Conservation (phyloP, 2,888 invertebrate genomes). For the Drosophila heteroneura region DNA sequence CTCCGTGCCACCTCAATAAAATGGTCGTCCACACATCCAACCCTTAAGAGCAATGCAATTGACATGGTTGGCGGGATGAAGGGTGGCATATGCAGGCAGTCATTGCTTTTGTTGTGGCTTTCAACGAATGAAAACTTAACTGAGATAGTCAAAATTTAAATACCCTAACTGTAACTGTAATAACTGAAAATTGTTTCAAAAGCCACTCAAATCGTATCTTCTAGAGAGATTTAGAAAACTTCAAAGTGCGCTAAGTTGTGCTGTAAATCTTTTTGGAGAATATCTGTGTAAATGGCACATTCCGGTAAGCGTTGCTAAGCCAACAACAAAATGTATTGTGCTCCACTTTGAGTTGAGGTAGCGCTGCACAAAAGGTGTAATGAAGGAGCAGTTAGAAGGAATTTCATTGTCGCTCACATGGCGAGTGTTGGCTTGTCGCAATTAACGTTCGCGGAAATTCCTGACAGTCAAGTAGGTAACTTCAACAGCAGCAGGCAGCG, state of each 20-base stretch:
- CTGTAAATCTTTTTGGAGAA: background rate
- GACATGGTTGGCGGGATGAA: background rate
- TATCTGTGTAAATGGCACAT: background rate
- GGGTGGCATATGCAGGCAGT: slow-evolving; percentile 47
- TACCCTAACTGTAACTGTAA: slow-evolving; percentile 13
- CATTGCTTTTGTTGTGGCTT: slow-evolving; percentile 42
- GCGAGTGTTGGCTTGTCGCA: slow-evolving; percentile 75
- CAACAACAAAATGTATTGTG: slow-evolving; percentile 10
- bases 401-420: slow-evolving; percentile 63
- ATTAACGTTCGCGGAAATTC: slow-evolving; percentile 80
- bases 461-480: slow-evolving; percentile 56
- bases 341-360: slow-evolving; percentile 1
- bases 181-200: background rate
- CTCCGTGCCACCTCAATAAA: slow-evolving; percentile 64
- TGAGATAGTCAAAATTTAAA: background rate
- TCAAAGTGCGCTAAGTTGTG: background rate
- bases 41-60: slow-evolving; percentile 34
- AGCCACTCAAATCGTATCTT: background rate
- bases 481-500: slow-evolving; percentile 32
- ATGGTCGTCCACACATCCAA: slow-evolving; percentile 24
- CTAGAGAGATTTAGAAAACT: background rate
- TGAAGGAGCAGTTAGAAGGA: slow-evolving; percentile 56
- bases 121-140: slow-evolving; percentile 12
- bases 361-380: slow-evolving; percentile 50
- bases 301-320: background rate